Conservation (phyloP, 2,888 invertebrate species). For the Amphiduros pacificus region DNA sequence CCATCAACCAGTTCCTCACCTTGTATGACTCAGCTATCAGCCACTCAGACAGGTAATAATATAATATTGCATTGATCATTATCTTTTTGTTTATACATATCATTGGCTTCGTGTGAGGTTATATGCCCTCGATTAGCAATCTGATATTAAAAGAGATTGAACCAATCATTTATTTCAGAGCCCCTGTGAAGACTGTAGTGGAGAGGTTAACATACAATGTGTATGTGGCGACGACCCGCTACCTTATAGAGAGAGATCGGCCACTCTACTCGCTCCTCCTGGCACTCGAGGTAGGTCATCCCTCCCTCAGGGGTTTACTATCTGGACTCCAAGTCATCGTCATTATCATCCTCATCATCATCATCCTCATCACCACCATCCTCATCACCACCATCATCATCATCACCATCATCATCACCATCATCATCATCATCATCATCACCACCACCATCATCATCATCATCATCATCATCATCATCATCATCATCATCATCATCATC, state of each 20-base stretch:
- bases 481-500: no score
- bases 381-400: no score
- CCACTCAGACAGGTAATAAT: slow-evolving; percentile 56
- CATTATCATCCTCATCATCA: no score
- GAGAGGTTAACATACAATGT: slow-evolving; percentile 51
- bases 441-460: no score
- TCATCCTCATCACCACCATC: no score
- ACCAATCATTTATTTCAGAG: slow-evolving; percentile 32
- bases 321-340: no score
- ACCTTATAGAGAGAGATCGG: slow-evolving; percentile 49
- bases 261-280: slow-evolving; percentile 49
- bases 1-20: slow-evolving; percentile 50
- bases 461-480: no score
- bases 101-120: not conserved
- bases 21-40: slow-evolving; percentile 54
- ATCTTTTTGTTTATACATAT: no score
- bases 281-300: slow-evolving; percentile 48
- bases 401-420: not conserved
- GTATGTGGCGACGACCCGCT: slow-evolving; percentile 45
- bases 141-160: not conserved
- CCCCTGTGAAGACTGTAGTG: slow-evolving; percentile 50
- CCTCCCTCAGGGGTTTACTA: no score
- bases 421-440: not conserved
- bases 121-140: not conserved
- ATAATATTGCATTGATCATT: not conserved